phyloP scores from a whole-genome alignment of 2,888 invertebrate genomes.

The Noctua pronuba region DNA sequence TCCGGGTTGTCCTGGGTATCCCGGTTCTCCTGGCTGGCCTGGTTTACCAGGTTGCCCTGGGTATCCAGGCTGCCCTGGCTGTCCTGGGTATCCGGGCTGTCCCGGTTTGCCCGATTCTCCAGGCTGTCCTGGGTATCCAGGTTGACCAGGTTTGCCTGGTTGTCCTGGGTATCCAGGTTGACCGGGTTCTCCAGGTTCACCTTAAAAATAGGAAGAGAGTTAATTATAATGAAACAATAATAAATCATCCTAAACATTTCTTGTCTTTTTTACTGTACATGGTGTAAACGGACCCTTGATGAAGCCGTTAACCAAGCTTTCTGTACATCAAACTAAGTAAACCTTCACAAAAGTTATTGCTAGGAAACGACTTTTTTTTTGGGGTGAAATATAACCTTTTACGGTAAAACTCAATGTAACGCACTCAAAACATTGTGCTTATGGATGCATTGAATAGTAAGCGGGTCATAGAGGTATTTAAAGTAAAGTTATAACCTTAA shows the following conservation, averaged over 20 bases:
- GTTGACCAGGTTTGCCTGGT: slow-evolving; percentile 32
- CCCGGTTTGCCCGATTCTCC: slow-evolving; percentile 20
- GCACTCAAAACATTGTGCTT: no score
- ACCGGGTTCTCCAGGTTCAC: slow-evolving; percentile 64
- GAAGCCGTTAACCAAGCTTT: no score
- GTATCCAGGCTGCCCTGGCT: slow-evolving; percentile 9
- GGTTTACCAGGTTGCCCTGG: slow-evolving; percentile 36
- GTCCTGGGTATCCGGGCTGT: background rate
- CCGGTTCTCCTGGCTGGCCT: slow-evolving; percentile 59
- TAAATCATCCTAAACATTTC: background rate
- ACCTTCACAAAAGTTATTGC: no score
- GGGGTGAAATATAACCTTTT: no score
- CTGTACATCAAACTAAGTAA: no score
- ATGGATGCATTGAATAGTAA: no score
- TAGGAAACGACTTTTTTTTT: no score
- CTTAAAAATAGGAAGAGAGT: background rate
- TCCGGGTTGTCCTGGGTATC: slow-evolving; percentile 20
- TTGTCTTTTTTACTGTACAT: no score
- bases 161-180: slow-evolving; percentile 63
- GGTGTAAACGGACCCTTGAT: no score
- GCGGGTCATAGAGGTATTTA: no score
- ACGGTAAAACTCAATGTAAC: no score
- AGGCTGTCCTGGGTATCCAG: slow-evolving; percentile 15
- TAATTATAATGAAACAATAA: background rate
- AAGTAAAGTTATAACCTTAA: no score